These are phyloP conservation scores for Eulemur coronatus DNA, from an alignment of 2,797 vertebrate genomes.

Conservation along the genomic window DNA sequence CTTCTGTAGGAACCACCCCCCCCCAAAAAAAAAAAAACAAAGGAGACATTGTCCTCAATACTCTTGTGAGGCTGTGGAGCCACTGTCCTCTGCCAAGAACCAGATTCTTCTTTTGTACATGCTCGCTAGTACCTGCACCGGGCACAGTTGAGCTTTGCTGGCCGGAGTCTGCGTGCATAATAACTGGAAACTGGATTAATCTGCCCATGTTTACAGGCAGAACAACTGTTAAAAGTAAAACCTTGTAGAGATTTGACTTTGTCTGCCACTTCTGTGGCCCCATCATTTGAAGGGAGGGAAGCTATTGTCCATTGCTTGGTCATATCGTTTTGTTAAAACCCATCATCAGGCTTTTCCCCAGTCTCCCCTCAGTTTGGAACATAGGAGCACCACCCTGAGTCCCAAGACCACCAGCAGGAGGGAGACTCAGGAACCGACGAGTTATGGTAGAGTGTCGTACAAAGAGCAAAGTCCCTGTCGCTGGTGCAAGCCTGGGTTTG, in stretches of 20 bases:
- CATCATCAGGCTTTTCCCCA: not conserved
- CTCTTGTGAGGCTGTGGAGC: not conserved
- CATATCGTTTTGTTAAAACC: not conserved
- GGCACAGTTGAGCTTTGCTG: not conserved
- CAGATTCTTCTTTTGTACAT: not conserved
- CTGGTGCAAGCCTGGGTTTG: not conserved
- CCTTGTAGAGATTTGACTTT: not conserved
- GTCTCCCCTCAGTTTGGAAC: not conserved
- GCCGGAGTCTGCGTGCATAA: not conserved
- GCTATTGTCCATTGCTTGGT: not conserved
- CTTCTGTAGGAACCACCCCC: not conserved
- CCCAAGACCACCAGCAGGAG: not conserved
- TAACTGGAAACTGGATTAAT: not conserved
- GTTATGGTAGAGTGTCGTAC: too few relatives aligned
- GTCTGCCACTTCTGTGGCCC: not conserved
- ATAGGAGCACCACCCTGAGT: not conserved
- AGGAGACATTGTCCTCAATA: not conserved
- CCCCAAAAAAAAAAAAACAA: not conserved
- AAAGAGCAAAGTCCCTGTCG: not conserved
- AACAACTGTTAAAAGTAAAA: not conserved
- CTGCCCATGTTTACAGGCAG: not conserved
- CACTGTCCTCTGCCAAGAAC: not conserved
- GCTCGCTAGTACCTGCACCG: not conserved
- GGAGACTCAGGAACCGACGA: not conserved
- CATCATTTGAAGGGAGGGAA: not conserved